Evolutionary conservation across 2,888 invertebrate species (phyloP), one percentile per base, ranked within the genome.

Genomic region (Melangyna quadrimaculata): DNA sequence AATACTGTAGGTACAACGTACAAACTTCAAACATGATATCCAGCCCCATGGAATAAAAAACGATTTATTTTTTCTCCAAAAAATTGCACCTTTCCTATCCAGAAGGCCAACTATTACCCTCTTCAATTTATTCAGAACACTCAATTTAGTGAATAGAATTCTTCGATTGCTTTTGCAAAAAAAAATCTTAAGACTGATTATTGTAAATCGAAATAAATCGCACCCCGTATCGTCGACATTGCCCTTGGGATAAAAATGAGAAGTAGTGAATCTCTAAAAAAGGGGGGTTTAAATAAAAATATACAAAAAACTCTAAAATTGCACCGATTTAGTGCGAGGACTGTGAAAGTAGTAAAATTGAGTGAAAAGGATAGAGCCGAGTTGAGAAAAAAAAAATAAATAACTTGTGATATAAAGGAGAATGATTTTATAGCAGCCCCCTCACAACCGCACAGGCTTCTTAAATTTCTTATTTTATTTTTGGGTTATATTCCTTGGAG

Each of bases 141-240:
- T 77, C 69, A 73, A 77, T 77, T 72, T 51, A 71, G 72, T 67
- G 73, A 77, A 65, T 77, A 55, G 72, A 71, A 77, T 67, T 57
- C 40, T 53, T 70, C 70, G 55, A 55, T 67, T 37, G 63, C 35
- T 48, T 24, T 67, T 12, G 53, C 29, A 65, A 37, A 32, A 22
- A 29, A 73, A 67, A 67, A 32, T 17, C 17, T 29, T 32, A 51
- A 61, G 72, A 81, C 80, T 77, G 77, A 86, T 80, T 86, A 81
- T 78, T 81, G 81, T 65, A 86, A 86, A 86, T 86, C 81, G 81
- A 86, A 81, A 86, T 81, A 86, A 86, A 81, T 86, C 72, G 86
- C 75, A 72, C 67, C 35, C 65, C 51, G 32, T 48, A 45, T 70
- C 51, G 69, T 19, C 14, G 27, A 35, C 17, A 27, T 17, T 32